phyloP scores from a whole-genome alignment of 92 coral and sea anemone genomes.

The Porites lobata region DNA sequence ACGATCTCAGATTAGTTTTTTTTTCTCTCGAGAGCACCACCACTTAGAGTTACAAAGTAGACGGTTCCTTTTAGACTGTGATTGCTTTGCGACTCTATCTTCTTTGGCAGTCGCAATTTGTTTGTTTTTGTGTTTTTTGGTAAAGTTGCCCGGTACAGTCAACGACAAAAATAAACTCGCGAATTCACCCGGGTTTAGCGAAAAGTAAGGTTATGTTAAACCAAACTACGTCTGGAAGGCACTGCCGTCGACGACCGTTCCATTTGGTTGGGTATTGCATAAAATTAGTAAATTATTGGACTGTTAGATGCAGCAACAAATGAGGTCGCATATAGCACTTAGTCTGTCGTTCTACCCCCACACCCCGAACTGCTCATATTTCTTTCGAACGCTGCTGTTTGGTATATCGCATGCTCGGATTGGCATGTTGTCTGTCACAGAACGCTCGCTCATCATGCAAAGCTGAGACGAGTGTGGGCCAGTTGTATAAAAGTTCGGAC shows the following conservation, averaged over 20 bases:
- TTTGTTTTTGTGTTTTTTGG: background rate
- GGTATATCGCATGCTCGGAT: background rate
- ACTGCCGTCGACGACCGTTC: background rate
- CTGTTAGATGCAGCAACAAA: background rate
- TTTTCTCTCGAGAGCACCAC: constrained; percentile 15
- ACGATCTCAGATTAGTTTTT: constrained; percentile 11
- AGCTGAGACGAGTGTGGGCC: background rate
- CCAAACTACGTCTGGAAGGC: background rate
- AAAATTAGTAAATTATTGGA: constrained; percentile 41
- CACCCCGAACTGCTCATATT: constrained; percentile 55
- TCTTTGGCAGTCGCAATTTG: background rate
- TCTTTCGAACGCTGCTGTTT: constrained; percentile 7
- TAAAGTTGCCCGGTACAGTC: background rate
- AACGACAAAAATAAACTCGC: background rate
- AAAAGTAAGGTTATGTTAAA: too few relatives aligned
- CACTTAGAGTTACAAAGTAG: background rate
- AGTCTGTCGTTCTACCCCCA: constrained; percentile 27
- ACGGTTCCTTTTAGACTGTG: background rate
- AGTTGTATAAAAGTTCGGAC: background rate
- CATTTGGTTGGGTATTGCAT: constrained; percentile 44
- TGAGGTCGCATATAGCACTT: constrained; percentile 22
- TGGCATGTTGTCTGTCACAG: constrained; percentile 18
- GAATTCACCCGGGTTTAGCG: background rate
- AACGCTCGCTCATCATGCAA: constrained; percentile 34
- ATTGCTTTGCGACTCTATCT: background rate